Base-by-base conservation (phyloP, 2,113 vertebrate genomes). In the Puffinus mauretanicus region DNA sequence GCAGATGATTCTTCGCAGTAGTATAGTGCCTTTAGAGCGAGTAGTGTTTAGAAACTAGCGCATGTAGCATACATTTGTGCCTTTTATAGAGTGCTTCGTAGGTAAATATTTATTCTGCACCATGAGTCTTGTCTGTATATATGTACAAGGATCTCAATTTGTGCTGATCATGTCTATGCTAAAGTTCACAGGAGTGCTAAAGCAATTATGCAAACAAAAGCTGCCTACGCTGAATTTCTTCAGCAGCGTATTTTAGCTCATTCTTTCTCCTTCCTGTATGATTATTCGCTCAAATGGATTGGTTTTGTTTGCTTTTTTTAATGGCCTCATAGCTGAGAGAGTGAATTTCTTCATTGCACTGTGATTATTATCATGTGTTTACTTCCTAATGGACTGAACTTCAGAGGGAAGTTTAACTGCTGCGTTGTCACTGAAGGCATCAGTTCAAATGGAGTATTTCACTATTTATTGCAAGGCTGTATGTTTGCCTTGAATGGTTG, bases 111-210 rank as follows among this genome's bases (percentile, higher is more conserved):
- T 89, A 93, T 86, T 92, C 92, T 81, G 97, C 95, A 64, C 91
- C 86, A 44, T 97, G 61, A 92, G 77, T 95, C 88, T 96, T 93
- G 96, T 98, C 94, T 97, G 96, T 96, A 86, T 92, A 44, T 67
- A 52, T 80, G 91, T 96, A 54, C 44, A 25, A 94, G 71, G 52
- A 93, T 58, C 96, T 94, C 82, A 8, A 6, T 79, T 82, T 90
- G 96, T 95, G 93, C 88, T 42, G n/a, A 51, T 87, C 81, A 51
- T 88, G 93, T 97, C 98, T 98, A 82, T 98, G 98, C 98, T 51
- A 95, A 98, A 97, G 98, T 98, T 98, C 98, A 97, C 98, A 97
- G 96, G 97, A 92, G 91, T 49, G 90, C 86, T 71, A 73, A 38
- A 73, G 47, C 57, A 49, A 49, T 47, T 15, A 38, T 11, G 27